Evolutionary conservation across 2,113 vertebrate genomes (phyloP), one percentile per base, ranked within the genome.

Genomic region (Octodon degus): DNA sequence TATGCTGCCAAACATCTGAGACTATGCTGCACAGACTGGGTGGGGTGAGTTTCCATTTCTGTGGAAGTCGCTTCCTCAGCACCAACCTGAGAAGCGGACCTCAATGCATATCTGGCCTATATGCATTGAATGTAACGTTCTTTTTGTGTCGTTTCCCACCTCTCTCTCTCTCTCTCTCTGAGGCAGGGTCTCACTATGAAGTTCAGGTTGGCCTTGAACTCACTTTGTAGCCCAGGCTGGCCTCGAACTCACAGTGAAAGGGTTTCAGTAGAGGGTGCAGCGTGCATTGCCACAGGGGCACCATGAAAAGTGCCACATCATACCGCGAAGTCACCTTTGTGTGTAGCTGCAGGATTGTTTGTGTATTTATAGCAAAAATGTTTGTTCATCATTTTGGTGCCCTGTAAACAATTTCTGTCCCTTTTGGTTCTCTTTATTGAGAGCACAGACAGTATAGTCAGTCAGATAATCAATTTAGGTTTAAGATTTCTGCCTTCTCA

Each of bases 401-500:
- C 65, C 22, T 83, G 3, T 92, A 55, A 91, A 68, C 30, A 60
- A 67, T 47, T 72, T 90, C 74, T 87, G 47, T 50, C 30, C 63
- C 13, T 90, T 58, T 63, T 60, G 43, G 22, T 67, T 84, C 62
- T 86, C 8, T 80, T 55, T 84, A 47, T 85, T 89, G 60, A 72
- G 43, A 86, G 93, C 91, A 87, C 63, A 87, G 91, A 50, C 85
- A 40, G 62, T 87, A 40, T 53, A 74, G 65, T 58, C 68, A 76
- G 67, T 70, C 65, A 74, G 47, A 87, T 40, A 90, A 95, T 94
- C 95, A 40, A 65, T 92, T 34, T 68, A 40, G 84, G 91, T 90
- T 93, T 95, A 92, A 90, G 81, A 80, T 93, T 92, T 96, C 95
- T 83, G 81, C 95, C 80, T 79, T 89, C 81, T 89, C 68, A 89